A percentile compares a stretch with the other conserved stretches of the same genome.
Conservation (phyloP, 2,797 vertebrate species). For the Sebastes nivosus region DNA sequence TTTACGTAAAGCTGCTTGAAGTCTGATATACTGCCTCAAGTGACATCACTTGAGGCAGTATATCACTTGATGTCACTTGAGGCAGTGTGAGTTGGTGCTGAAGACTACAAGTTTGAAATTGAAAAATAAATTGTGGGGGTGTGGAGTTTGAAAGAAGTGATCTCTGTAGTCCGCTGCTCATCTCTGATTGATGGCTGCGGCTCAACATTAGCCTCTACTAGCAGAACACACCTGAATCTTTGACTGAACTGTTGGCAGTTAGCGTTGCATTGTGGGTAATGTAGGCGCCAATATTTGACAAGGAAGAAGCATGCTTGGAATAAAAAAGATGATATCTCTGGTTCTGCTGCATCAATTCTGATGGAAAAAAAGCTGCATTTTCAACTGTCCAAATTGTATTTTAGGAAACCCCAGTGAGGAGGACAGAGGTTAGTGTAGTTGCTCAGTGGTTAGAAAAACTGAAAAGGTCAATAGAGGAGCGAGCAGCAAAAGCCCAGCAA, state of each 20-base stretch:
- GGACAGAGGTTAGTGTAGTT: background rate
- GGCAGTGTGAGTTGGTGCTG: accelerated
- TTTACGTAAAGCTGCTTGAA: too few species aligned
- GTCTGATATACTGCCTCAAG: too few species aligned
- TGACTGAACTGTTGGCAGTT: background rate
- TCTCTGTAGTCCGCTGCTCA: background rate
- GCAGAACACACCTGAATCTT: background rate
- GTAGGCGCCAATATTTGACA: background rate
- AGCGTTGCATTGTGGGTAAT: background rate
- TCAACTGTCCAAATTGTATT: background rate
- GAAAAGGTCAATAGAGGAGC: slow-evolving; percentile 18
- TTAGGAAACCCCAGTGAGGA: background rate
- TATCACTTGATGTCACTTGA: background rate
- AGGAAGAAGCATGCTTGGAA: background rate
- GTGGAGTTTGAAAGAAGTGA: too few species aligned
- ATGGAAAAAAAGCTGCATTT: background rate
- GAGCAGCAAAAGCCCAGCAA: background rate
- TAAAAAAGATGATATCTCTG: background rate
- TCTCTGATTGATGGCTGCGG: background rate
- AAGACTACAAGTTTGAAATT: background rate
- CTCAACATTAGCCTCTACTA: background rate
- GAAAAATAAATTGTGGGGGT: background rate
- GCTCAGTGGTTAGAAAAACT: background rate
- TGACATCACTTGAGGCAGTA: background rate
- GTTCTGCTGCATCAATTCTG: too few species aligned